A percentile compares a stretch with the other conserved stretches of the same genome.
Evolutionary conservation across 2,113 vertebrate genomes (phyloP).

Genomic region (Paralichthys olivaceus): DNA sequence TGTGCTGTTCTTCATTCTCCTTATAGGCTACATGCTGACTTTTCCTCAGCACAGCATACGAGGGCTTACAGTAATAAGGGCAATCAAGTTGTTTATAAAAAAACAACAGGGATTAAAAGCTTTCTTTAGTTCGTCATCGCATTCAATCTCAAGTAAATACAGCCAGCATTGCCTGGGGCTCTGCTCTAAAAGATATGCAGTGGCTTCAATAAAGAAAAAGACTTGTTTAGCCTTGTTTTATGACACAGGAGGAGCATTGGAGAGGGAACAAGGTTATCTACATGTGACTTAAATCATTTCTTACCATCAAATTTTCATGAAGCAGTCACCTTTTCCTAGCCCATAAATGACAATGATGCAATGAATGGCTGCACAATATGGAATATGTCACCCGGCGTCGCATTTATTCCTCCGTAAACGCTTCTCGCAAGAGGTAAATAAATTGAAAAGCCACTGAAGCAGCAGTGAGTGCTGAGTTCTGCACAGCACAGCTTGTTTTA

Average conservation of each 20-base stretch:
- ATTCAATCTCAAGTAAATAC: slow-evolving; percentile 39
- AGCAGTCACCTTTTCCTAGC: slow-evolving; percentile 41
- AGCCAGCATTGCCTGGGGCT: slow-evolving; percentile 22
- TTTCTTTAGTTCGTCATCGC: slow-evolving; percentile 43
- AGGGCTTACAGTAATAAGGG: slow-evolving; percentile 30
- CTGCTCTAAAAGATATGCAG: slow-evolving; percentile 34
- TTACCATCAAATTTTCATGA: slow-evolving; percentile 57
- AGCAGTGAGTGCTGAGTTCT: slow-evolving; percentile 28
- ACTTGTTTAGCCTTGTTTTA: slow-evolving; percentile 51
- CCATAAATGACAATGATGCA: slow-evolving; percentile 50
- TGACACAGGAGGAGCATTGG: slow-evolving; percentile 1
- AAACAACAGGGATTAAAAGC: slow-evolving; percentile 23
- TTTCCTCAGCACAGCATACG: slow-evolving; percentile 34
- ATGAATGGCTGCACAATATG: slow-evolving; percentile 38
- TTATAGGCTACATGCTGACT: slow-evolving; percentile 10
- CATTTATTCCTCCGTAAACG: slow-evolving; percentile 47
- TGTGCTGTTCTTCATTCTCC: slow-evolving; percentile 44
- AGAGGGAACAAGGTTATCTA: slow-evolving; percentile 35
- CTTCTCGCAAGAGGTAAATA: slow-evolving; percentile 54
- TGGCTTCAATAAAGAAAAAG: slow-evolving; percentile 39
- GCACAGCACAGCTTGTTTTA: slow-evolving; percentile 50
- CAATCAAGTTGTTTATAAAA: slow-evolving; percentile 34
- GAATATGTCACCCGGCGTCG: slow-evolving; percentile 45
- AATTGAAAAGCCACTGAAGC: slow-evolving; percentile 41
- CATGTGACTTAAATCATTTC: slow-evolving; percentile 65